Conservation (phyloP, 1,140 invertebrate genomes). For the Megathymus violae region DNA sequence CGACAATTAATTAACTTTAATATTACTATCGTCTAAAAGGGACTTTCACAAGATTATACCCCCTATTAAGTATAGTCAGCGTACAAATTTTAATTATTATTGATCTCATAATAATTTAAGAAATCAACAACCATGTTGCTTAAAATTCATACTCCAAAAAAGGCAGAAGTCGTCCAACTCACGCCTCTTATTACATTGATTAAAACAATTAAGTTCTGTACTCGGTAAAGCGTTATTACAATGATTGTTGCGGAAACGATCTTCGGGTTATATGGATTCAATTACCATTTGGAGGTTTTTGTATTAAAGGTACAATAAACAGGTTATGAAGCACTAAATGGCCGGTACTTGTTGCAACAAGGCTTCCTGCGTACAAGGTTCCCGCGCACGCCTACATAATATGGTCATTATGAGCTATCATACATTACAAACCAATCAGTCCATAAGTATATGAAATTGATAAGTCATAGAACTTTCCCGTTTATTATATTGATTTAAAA, state of each 20-base stretch:
- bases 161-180: no score
- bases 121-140: no score
- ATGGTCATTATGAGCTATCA: no score
- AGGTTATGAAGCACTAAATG: slow-evolving; percentile 44
- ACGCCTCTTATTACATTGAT: slow-evolving; percentile 12
- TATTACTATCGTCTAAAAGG: no score
- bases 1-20: no score
- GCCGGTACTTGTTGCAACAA: slow-evolving; percentile 37
- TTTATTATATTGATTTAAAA: no score
- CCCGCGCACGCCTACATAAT: slow-evolving; percentile 5
- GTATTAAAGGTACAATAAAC: slow-evolving; percentile 33
- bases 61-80: background rate
- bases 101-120: slow-evolving; percentile 9
- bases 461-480: no score
- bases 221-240: background rate
- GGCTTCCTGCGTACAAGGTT: slow-evolving; percentile 57
- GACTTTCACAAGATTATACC: slow-evolving; percentile 13
- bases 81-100: slow-evolving; percentile 19
- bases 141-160: no score
- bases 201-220: slow-evolving; percentile 10
- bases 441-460: no score
- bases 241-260: slow-evolving; percentile 1
- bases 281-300: slow-evolving; percentile 5
- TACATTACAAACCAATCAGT: no score
- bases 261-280: background rate